Evolutionary conservation across 2,888 invertebrate genomes (phyloP), one percentile per base, ranked within the genome.

Genomic region (Rhogogaster chlorosoma): DNA sequence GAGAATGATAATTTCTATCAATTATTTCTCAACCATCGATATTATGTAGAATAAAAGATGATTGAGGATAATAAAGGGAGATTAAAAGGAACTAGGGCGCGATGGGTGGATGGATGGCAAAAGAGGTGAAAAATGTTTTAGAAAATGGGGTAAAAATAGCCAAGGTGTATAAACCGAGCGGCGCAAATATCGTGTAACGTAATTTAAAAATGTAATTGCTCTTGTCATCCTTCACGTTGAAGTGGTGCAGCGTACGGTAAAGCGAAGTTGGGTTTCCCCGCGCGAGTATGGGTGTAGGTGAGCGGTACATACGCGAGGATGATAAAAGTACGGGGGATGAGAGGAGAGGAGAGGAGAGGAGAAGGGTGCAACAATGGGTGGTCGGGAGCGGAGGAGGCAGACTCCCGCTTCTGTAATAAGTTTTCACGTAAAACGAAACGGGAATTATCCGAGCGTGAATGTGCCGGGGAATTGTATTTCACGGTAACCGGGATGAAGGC

Each of bases 141-240:
- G 82, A 86, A 85, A 85, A 86, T 70, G 84, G 86, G 86, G 80
- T 87, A 87, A 42, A 29, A 77, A 73, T 26, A 75, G 49, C 38
- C 5, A 29, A 57, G 22, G 42, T 70, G 29, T 15, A 22, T 15
- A 29, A n/a, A 49, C 15, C 18, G 90, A 89, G 89, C 90, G 91
- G 89, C 91, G 91, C 92, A 92, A 92, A 92, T 92, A 92, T 92
- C 91, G 91, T 92, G 91, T 92, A 92, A 92, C 92, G 92, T 92
- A 92, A 92, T 92, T 92, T 92, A 92, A 92, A 92, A 92, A 92
- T 92, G 92, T 92, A 92, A 92, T 92, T 92, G 92, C 92, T 92
- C 92, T 92, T 92, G 92, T 92, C 92, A 91, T 90, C 90, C 90
- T 90, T 90, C 89, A 89, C 89, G 90, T 38, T 82, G 42, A 82